Percentiles rank a stretch among this genome's conserved stretches.
phyloP scores from a whole-genome alignment of 2,888 invertebrate genomes.

The Pegoplata infirma region DNA sequence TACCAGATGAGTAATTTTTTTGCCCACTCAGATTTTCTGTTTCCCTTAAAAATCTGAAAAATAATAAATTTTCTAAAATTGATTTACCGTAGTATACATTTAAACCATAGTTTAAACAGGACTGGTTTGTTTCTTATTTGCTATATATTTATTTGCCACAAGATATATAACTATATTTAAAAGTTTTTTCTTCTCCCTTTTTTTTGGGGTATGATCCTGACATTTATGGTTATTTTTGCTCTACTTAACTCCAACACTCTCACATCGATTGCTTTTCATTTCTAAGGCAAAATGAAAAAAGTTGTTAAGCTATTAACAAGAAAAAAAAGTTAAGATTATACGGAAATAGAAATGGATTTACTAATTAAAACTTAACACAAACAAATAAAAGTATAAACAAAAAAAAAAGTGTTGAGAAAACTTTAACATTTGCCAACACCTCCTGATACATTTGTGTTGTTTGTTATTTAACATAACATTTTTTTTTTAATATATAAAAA shows the following conservation, averaged over 20 bases:
- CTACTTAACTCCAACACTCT: constrained; percentile 24
- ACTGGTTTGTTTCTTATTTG: no score
- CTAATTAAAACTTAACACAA: constrained; percentile 49
- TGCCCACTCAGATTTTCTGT: no score
- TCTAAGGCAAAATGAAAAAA: constrained; percentile 25
- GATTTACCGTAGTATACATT: no score
- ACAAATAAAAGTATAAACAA: neutral
- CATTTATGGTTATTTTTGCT: constrained; percentile 71
- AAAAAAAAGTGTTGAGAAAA: constrained; percentile 22
- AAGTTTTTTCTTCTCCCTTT: constrained; percentile 69
- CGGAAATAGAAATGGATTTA: constrained; percentile 37
- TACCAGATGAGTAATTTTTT: no score
- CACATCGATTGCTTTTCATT: neutral
- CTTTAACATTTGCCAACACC: constrained; percentile 25
- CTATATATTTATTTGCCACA: constrained; percentile 19
- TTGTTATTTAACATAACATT: no score
- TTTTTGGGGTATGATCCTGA: constrained; percentile 72
- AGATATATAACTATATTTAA: constrained; percentile 68
- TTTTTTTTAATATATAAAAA: no score
- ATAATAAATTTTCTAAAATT: no score
- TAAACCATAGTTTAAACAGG: no score
- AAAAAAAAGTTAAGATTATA: constrained; percentile 24
- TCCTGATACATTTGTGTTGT: no score
- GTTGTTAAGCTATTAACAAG: constrained; percentile 40
- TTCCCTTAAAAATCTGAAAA: no score